Base-by-base conservation (phyloP, 2,888 invertebrate genomes). In the Hydrotaea cyrtoneurina region DNA sequence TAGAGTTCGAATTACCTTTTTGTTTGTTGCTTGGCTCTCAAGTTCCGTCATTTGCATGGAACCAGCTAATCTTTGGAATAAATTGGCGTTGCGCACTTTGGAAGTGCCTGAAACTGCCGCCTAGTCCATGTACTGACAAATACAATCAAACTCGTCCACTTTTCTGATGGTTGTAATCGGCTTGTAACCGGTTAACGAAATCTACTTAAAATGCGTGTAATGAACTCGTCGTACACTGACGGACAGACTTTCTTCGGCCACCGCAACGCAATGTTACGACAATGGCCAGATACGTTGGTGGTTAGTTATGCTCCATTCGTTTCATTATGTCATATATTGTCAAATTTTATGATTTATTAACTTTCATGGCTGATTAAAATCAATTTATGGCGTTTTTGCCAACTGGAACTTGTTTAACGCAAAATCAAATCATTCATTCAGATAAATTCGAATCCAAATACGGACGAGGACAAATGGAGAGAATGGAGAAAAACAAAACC, bases 311-410 rank as follows among this genome's bases (percentile, higher is more conserved):
- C 17, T 36, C 64, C n/a, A n/a, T 62, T 13, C 15, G 39, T 11
- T 66, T 66, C 69, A 69, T 69, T 69, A 69, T 69, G 69, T 69
- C 69, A 69, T 43, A 69, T 69, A 69, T 46, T 69, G 69, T 69
- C 69, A 46, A 69, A 69, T 69, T 69, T 43, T 69, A 69, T 69
- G 69, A 69, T 43, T 69, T 69, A 69, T 69, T 69, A 46, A 69
- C 69, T 69, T 69, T 69, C 21, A 69, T 69, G 69, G 43, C 69
- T 43, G 69, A 69, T 69, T 69, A 69, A 69, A 69, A 69, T 69
- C 69, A 23, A 69, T 69, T 69, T 69, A 69, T 69, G 69, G 69
- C 4, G 8, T 36, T n/a, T 69, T 21, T n/a, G 17, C 59, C 23
- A 36, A 64, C 36, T 17, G 5, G 39, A 21, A 69, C 69, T 69